A percentile compares a stretch with the other conserved stretches of the same genome.
These are phyloP conservation scores for Phataginus tricuspis DNA, from an alignment of 2,797 vertebrate species.

Conservation along the genomic window DNA sequence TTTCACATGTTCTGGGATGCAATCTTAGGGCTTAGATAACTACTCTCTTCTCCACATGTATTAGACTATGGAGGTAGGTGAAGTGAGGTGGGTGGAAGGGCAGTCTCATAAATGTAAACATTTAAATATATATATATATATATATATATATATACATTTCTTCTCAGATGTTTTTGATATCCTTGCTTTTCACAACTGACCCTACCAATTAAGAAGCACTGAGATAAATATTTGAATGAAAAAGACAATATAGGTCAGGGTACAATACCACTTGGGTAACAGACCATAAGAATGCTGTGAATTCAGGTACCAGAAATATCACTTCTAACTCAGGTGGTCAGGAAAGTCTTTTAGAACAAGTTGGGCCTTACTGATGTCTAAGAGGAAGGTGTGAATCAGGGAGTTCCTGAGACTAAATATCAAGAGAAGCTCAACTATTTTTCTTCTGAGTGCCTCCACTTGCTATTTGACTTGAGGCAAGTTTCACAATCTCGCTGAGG, in stretches of 20 bases:
- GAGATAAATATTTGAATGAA: neutral
- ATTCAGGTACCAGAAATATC: neutral
- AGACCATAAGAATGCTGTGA: neutral
- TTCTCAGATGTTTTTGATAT: neutral
- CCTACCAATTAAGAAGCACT: neutral
- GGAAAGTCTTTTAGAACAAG: neutral
- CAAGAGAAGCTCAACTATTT: neutral
- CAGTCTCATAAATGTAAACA: neutral
- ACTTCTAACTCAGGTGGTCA: constrained; percentile 13
- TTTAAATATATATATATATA: neutral
- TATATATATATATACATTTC: neutral
- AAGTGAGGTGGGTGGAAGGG: neutral
- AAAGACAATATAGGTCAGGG: neutral
- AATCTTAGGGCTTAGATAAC: neutral
- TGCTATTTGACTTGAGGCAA: neutral
- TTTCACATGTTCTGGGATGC: neutral
- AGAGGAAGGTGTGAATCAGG: neutral
- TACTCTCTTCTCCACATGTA: neutral
- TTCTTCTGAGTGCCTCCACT: neutral
- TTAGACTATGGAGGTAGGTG: neutral
- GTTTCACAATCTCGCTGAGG: neutral
- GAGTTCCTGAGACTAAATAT: neutral
- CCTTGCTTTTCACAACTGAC: neutral
- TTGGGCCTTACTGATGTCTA: neutral
- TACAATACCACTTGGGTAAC: neutral